A percentile compares a stretch with the other conserved stretches of the same genome.
Conservation (phyloP, 2,888 invertebrate species). For the Anthophora plumipes region DNA sequence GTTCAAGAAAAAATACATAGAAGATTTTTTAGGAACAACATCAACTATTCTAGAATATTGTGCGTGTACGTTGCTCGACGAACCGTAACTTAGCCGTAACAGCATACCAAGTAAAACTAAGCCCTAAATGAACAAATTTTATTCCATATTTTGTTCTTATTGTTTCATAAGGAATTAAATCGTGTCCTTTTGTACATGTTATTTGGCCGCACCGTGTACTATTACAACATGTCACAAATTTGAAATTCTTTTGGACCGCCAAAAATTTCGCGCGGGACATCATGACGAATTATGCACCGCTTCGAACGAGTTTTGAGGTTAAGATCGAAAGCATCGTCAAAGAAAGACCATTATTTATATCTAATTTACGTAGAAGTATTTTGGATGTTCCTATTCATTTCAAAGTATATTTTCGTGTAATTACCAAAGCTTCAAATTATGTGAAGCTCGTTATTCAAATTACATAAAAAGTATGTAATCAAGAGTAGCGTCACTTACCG, state of each 20-base stretch:
- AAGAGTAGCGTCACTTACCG: conserved; percentile 37
- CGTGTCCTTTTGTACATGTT: too few relatives aligned
- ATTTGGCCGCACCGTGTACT: neutral
- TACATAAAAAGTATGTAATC: neutral
- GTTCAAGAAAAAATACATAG: too few relatives aligned
- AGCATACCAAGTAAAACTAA: too few relatives aligned
- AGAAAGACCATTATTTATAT: neutral
- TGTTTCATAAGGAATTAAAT: too few relatives aligned
- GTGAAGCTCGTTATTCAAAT: neutral
- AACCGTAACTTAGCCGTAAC: too few relatives aligned
- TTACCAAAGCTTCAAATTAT: neutral
- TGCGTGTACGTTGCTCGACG: too few relatives aligned
- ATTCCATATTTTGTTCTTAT: too few relatives aligned
- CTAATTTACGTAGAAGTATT: neutral
- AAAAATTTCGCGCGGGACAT: conserved; percentile 35
- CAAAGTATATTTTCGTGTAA: neutral
- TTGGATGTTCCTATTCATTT: neutral
- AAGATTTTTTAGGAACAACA: too few relatives aligned
- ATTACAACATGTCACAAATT: neutral
- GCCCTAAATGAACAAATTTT: too few relatives aligned
- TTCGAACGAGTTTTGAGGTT: conserved; percentile 19
- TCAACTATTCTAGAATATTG: too few relatives aligned
- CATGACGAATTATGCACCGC: conserved; percentile 15
- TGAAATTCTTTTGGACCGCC: conserved; percentile 15
- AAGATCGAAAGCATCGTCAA: neutral